Evolutionary conservation across 2,113 vertebrate genomes (phyloP), one percentile per base, ranked within the genome.

Genomic region (Albula goreensis): DNA sequence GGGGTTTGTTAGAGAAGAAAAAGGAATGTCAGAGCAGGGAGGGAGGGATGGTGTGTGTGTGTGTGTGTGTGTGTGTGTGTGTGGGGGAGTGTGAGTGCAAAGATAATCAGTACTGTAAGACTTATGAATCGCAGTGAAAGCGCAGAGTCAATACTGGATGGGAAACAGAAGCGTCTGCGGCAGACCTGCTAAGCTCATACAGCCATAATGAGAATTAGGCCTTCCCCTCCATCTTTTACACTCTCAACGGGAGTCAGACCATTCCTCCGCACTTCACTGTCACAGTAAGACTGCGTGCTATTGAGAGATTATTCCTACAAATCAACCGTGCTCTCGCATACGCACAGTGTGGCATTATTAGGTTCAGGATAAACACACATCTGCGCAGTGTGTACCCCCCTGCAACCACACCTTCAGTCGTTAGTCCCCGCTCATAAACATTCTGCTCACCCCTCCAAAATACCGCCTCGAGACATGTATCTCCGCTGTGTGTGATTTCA

Each of bases 1-100:
- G 41, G 83, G 85, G 83, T 85, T 87, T 85, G 78, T 87, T 82
- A 86, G 88, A 60, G 77, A 87, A 81, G 3, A 78, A 70, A 86
- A 87, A 78, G 49, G 66, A 66, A 60, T 57, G 70, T 79, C 63
- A 25, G 78, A 53, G 57, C 74, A 13, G 84, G 87, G 80, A 85
- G 86, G 70, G n/a, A 22, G 25, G 19, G 56, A 83, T 60, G 25
- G 51, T 57, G 85, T 74, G 60, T 52, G 80, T 70, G 4, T n/a
- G 4, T n/a, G 85, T 74, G 60, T 52, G 80, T 70, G 4, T n/a
- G 31, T 41, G 31, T 41, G 31, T 41, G 31, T 41, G 31, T 41
- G 31, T 2, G 19, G 8, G 70, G 50, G 83, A 13, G 63, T 9
- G 5, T 22, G 31, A 12, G 31, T 49, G 53, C 85, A 82, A 87